Conservation (phyloP, 2,888 invertebrate species). For the Didymodactylos carnosus region DNA sequence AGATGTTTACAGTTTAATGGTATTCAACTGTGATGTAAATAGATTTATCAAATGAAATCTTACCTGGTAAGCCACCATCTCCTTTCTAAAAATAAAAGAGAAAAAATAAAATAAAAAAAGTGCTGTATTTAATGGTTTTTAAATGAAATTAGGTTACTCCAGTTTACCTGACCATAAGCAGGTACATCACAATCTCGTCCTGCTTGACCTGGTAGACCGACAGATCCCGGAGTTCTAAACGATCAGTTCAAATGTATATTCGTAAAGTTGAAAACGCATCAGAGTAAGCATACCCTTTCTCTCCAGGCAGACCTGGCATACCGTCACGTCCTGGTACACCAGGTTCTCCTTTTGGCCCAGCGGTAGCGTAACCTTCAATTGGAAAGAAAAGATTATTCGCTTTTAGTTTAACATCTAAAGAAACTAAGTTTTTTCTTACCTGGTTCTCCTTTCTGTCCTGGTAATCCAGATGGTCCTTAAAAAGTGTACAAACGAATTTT, state of each 20-base stretch:
- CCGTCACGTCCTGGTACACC: constrained; percentile 17
- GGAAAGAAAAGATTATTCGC: background rate
- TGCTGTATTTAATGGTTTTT: constrained; percentile 3
- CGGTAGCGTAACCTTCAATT: background rate
- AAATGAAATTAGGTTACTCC: too few species aligned
- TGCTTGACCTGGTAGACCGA: constrained; percentile 9
- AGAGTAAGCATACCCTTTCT: background rate
- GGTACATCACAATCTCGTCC: constrained; percentile 13
- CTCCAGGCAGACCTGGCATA: background rate
- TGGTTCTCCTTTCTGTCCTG: constrained; percentile 13
- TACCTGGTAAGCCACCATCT: constrained; percentile 2
- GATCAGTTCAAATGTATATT: background rate
- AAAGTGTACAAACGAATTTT: too few species aligned
- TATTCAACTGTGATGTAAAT: too few species aligned
- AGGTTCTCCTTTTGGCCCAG: constrained; percentile 10
- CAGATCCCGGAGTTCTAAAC: background rate
- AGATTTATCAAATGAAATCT: too few species aligned
- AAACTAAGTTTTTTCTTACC: too few species aligned
- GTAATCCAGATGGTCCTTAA: background rate
- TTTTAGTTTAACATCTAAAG: background rate
- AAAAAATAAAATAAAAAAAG: background rate
- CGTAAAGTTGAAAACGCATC: background rate
- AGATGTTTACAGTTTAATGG: too few species aligned
- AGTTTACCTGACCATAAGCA: background rate
- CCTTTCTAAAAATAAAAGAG: background rate